Base-by-base conservation (phyloP, 2,113 vertebrate species). In the Hippocampus comes region DNA sequence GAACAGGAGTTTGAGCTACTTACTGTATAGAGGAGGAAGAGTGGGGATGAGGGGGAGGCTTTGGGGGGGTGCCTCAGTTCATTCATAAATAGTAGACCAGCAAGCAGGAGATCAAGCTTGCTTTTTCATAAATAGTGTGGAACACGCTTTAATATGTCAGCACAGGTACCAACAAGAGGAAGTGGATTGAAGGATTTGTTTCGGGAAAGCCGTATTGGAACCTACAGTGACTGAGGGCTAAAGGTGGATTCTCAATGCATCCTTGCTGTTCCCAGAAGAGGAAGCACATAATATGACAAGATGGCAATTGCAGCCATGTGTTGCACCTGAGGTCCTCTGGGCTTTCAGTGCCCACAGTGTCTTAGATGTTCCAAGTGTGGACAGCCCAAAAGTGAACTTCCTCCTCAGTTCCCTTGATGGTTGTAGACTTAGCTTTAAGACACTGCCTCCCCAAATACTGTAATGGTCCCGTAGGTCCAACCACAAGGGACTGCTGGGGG, bases 81-180 rank as follows among this genome's bases (percentile, higher is more conserved):
- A 90, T 94, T 95, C 93, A 93, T 90, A 90, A 84, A 67, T 81
- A 80, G 90, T 91, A 76, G 80, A 93, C 83, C 87, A 87, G 86
- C 85, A 38, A 25, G 10, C 73, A 87, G 82, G 68, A 84, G 66
- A 81, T 85, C 59, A 67, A 63, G 75, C 63, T 73, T 23, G 77
- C 68, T 78, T 81, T 83, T 85, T 82, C 55, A 85, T 86, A 84
- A 90, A 89, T 86, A 85, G 73, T 89, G 80, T 76, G 87, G 84
- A 87, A 27, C 23, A 66, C 48, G 23, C 64, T 23, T 66, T 48
- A 9, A 25, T 66, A 23, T 48, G 20, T 21, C 30, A 53, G 48
- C 27, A 66, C 64, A 60, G 59, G 66, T 51, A 56, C 42, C 51
- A 79, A 77, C 72, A 74, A 64, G 48, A 71, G 71, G 68, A 77